These are phyloP conservation scores for Cheilosia grossa DNA, from an alignment of 2,888 invertebrate genomes.

Conservation along the genomic window DNA sequence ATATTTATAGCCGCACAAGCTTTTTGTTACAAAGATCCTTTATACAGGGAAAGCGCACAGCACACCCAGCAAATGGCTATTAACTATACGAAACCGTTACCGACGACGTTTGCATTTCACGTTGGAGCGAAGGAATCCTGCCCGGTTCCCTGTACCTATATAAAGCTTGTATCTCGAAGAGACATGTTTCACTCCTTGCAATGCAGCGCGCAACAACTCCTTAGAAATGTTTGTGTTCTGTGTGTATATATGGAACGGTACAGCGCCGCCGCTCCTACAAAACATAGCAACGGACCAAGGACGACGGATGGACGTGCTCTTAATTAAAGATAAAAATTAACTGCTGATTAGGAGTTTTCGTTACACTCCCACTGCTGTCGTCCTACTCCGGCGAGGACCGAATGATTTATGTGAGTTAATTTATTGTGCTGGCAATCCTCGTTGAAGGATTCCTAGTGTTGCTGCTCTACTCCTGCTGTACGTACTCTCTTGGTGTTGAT, in stretches of 20 bases:
- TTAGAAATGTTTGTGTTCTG: neutral
- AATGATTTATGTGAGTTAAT: constrained; percentile 80
- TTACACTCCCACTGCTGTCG: constrained; percentile 72
- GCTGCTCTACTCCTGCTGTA: neutral
- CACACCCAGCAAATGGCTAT: constrained; percentile 63
- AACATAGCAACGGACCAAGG: constrained; percentile 20
- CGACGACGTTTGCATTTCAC: constrained; percentile 61
- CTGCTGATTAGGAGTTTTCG: constrained; percentile 82
- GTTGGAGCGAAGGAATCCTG: constrained; percentile 18
- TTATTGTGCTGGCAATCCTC: constrained; percentile 74
- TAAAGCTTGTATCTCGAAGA: constrained; percentile 12
- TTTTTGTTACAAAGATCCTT: constrained; percentile 50
- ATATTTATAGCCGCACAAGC: constrained; percentile 69
- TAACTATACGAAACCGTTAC: constrained; percentile 55
- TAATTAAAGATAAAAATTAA: constrained; percentile 83
- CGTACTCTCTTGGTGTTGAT: constrained; percentile 51
- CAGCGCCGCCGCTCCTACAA: neutral
- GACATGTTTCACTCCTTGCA: constrained; percentile 63
- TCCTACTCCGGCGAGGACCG: constrained; percentile 71
- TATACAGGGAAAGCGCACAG: constrained; percentile 44
- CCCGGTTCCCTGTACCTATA: neutral
- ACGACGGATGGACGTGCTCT: constrained; percentile 80
- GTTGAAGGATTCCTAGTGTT: constrained; percentile 43
- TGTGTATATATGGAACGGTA: constrained; percentile 13
- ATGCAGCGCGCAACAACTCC: constrained; percentile 59